phyloP scores from a whole-genome alignment of 2,888 invertebrate genomes.

The Heliothis peltigera region DNA sequence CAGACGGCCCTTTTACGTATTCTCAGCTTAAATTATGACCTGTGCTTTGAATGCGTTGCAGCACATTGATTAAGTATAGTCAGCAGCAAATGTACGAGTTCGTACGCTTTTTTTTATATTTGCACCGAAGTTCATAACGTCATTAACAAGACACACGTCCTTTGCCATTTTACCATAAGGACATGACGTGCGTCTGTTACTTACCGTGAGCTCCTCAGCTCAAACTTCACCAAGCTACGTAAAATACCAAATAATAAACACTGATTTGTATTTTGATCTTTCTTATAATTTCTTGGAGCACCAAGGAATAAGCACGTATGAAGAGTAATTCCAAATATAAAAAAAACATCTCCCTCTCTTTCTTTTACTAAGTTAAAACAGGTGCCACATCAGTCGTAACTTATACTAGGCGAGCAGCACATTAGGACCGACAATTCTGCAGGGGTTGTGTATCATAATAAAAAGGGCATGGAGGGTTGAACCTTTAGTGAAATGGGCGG shows the following conservation, averaged over 20 bases:
- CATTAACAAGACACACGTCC: too few species aligned
- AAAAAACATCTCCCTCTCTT: constrained; percentile 24
- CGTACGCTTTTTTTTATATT: too few species aligned
- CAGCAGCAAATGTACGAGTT: too few species aligned
- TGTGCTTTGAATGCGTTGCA: constrained; percentile 22
- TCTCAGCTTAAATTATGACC: constrained; percentile 30
- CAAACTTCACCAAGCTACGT: too few species aligned
- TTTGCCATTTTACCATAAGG: too few species aligned
- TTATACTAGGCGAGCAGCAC: constrained; percentile 9
- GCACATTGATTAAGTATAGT: background rate
- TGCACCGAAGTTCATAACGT: too few species aligned
- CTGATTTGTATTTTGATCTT: too few species aligned
- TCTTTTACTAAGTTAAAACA: constrained; percentile 32
- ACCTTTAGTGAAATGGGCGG: constrained; percentile 24
- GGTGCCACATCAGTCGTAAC: constrained; percentile 19
- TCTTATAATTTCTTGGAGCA: constrained; percentile 65
- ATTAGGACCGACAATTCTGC: constrained; percentile 30
- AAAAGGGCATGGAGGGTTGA: constrained; percentile 26
- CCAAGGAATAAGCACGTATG: constrained; percentile 42
- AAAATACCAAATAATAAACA: too few species aligned
- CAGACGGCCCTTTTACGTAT: constrained; percentile 58
- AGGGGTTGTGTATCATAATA: constrained; percentile 25
- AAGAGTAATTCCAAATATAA: constrained; percentile 39
- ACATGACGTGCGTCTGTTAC: too few species aligned
- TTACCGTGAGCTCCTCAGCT: too few species aligned